Base-by-base conservation (phyloP, 2,888 invertebrate genomes). In the Diarsia dahlii region DNA sequence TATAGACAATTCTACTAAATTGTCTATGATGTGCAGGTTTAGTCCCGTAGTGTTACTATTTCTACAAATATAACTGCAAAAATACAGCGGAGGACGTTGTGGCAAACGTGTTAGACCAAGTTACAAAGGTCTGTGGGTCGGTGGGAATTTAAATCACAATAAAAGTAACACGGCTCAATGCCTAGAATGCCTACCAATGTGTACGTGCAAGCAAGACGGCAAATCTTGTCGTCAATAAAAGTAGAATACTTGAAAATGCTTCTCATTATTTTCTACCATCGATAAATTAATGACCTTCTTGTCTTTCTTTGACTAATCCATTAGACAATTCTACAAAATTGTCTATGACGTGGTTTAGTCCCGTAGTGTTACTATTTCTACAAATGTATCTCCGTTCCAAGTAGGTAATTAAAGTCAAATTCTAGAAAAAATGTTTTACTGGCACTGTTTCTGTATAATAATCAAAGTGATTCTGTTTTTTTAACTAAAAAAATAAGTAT, bases 21-120 rank as follows among this genome's bases (percentile, higher is more conserved):
- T 71, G 50, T 71, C 64, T 71, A 63, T 63, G 23, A 46, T 28
- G 13, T 1, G n/a, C n/a, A n/a, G 56, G 56, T 46, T 58, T 58
- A 8, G 48, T 50, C 48, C 48, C 70, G 12, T n/a, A 18, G 46
- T 70, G 70, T 70, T 48, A 28, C 46, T n/a, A 3, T 15, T 34
- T 12, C 8, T 34, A 20, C n/a, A 63, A 60, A 62, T 39, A 39
- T 39, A 50, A 50, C 18, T 2, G n/a, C n/a, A n/a, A n/a, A n/a
- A n/a, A n/a, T n/a, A n/a, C n/a, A n/a, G n/a, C n/a, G n/a, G n/a
- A n/a, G n/a, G n/a, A n/a, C 2, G 34, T 34, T 34, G 34, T 34
- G 34, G 34, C 3, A 34, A 34, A 34, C 3, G 34, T 34, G 34
- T 2, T 34, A 34, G 34, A 34, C 34, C 34, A 34, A 34, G 34